These are phyloP conservation scores for Cephus runcator DNA, from an alignment of 2,888 invertebrate genomes.

Conservation along the genomic window DNA sequence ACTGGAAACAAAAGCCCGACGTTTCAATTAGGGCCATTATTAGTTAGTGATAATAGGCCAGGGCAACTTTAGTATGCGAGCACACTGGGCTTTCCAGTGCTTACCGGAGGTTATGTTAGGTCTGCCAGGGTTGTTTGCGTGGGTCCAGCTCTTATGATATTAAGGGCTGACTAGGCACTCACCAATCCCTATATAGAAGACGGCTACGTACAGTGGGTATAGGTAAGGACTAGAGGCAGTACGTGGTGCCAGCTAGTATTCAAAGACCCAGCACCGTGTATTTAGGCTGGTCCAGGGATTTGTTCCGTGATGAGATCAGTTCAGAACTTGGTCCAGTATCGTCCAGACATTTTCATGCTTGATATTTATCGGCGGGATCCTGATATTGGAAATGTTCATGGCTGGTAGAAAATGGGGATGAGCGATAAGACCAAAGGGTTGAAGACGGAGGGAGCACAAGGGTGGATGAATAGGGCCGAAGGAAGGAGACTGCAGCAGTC, in stretches of 20 bases:
- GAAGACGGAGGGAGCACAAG: constrained; percentile 21
- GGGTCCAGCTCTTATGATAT: constrained; percentile 63
- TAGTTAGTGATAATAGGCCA: constrained; percentile 63
- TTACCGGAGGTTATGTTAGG: constrained; percentile 55
- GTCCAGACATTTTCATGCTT: too few relatives aligned
- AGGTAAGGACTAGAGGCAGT: not conserved
- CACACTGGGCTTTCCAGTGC: constrained; percentile 51
- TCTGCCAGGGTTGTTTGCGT: constrained; percentile 58
- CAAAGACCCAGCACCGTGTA: constrained; percentile 11
- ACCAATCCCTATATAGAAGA: constrained; percentile 25
- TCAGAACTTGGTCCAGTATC: too few relatives aligned
- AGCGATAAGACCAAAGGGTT: constrained; percentile 27
- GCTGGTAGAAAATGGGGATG: not conserved
- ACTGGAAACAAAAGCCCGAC: constrained; percentile 50
- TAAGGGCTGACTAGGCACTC: constrained; percentile 64
- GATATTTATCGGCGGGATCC: too few relatives aligned
- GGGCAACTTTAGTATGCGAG: constrained; percentile 12
- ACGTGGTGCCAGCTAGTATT: not conserved
- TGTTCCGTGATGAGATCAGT: not conserved
- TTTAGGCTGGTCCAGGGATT: constrained; percentile 18
- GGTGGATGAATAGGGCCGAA: constrained; percentile 9
- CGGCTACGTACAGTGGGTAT: too few relatives aligned
- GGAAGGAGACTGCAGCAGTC: constrained; percentile 49
- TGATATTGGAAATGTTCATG: too few relatives aligned
- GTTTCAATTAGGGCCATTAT: constrained; percentile 64